Percentiles rank a stretch among this genome's conserved stretches.
Evolutionary conservation across 2,797 vertebrate genomes (phyloP).

Genomic region (Distichodus sexfasciatus): DNA sequence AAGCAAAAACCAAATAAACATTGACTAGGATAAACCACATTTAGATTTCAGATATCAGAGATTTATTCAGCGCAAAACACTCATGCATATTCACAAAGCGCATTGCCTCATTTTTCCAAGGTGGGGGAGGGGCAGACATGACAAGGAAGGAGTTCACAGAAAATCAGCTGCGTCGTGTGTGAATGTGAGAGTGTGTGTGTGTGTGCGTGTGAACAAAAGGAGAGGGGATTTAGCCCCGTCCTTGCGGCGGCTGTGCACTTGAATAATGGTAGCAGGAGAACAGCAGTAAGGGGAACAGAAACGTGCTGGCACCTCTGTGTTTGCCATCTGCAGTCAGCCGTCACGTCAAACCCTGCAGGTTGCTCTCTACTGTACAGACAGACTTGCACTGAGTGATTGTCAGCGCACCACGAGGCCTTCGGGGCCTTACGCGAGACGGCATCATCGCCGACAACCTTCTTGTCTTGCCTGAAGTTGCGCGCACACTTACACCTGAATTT

Average conservation of each 20-base stretch:
- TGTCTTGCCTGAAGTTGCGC: background rate
- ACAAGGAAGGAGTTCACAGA: conserved; percentile 32
- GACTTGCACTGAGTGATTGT: conserved; percentile 5
- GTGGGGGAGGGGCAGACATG: conserved; percentile 31
- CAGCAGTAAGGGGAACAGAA: conserved; percentile 3
- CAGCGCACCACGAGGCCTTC: background rate
- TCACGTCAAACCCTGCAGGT: background rate
- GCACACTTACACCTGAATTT: background rate
- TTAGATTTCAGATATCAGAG: conserved; percentile 37
- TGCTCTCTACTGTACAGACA: background rate
- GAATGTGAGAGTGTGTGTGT: no score
- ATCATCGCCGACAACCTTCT: background rate
- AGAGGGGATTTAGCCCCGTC: conserved; percentile 7
- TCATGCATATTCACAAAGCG: conserved; percentile 50
- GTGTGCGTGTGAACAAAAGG: conserved; percentile 20
- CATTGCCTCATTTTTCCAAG: conserved; percentile 16
- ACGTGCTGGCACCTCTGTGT: background rate
- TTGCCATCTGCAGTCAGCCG: background rate
- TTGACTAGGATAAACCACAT: conserved; percentile 29
- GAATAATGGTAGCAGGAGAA: conserved; percentile 17
- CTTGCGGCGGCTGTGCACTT: conserved; percentile 21
- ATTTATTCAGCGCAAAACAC: conserved; percentile 44
- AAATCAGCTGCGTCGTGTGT: conserved; percentile 33
- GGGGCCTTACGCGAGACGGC: background rate
- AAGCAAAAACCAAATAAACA: conserved; percentile 20